Conservation (phyloP, 2,888 invertebrate species). For the Lumbricus terrestris region DNA sequence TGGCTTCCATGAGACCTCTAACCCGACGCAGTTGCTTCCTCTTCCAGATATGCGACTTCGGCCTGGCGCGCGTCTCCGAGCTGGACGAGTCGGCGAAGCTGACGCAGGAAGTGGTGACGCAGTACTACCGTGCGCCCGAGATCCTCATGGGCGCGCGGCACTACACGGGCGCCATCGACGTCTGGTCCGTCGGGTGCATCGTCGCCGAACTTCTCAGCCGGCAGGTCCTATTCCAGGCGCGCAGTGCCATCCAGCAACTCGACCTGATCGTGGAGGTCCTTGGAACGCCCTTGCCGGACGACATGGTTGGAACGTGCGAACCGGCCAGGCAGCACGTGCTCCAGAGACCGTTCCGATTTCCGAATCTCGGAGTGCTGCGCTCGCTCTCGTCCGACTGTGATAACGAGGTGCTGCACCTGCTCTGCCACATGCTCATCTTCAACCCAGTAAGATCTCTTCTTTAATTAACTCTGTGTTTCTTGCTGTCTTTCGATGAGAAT, state of each 20-base stretch:
- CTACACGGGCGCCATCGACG: conserved; percentile 93
- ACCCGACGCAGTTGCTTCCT: background rate
- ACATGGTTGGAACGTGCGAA: conserved; percentile 97
- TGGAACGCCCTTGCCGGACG: conserved; percentile 90
- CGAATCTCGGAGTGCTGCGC: conserved; percentile 68
- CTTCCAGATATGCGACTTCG: conserved; percentile 93
- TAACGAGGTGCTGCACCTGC: conserved; percentile 94
- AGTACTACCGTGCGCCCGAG: conserved; percentile 98
- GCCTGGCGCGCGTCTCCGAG: conserved; percentile 94
- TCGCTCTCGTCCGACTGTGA: conserved; percentile 82
- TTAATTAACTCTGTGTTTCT: too few species aligned
- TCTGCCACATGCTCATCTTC: conserved; percentile 95
- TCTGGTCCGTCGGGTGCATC: conserved; percentile 99
- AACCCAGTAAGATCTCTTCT: conserved; percentile 76
- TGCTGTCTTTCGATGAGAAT: too few species aligned
- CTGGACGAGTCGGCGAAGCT: conserved; percentile 84
- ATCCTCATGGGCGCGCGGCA: conserved; percentile 97
- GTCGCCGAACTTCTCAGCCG: conserved; percentile 94
- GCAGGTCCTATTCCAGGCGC: conserved; percentile 95
- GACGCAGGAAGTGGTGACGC: conserved; percentile 99
- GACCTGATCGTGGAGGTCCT: conserved; percentile 95
- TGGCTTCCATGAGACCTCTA: background rate
- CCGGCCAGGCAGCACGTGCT: conserved; percentile 82
- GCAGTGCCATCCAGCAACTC: conserved; percentile 94
- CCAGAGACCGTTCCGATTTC: conserved; percentile 66